Base-by-base conservation (phyloP, 2,888 invertebrate species). In the Caprella mutica region DNA sequence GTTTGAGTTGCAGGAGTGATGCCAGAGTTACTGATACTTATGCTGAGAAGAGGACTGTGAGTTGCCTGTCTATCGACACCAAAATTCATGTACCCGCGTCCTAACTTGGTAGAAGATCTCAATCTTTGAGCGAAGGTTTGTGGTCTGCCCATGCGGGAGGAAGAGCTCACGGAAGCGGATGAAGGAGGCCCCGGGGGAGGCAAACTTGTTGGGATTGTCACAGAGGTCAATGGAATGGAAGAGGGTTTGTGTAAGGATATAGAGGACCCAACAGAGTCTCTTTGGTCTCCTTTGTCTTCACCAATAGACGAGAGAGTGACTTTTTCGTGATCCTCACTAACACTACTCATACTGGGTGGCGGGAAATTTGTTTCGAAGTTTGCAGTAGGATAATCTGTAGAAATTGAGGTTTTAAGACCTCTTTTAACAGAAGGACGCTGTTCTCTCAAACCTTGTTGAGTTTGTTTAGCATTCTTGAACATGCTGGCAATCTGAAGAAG, bases 381-480 rank as follows among this genome's bases (percentile, higher is more conserved):
- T 17, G 29, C 48, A 9, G 48, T 21, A 14, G 29, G 48, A 17
- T 48, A 48, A 17, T 48, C 29, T 30, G 48, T 27, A 17, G 30
- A n/a, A 27, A 48, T 48, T 14, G 48, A 48, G 1, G 48, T 30
- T 27, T 48, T 48, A 8, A 48, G 27, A 21, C 48, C 48, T 6
- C 21, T 27, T n/a, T 30, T 12, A 17, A 19, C 48, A 17, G 69
- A 66, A 60, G 74, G 74, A 2, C 72, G 69, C 66, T 86, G 84
- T 67, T 85, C 85, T 66, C 86, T 83, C 59, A 94, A 77, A 69
- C 93, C 93, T 67, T 84, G 83, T 71, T 91, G 89, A 0, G 93
- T 93, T 71, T 93, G 91, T 71, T 91, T 89, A 1, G 94, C 91
- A 72, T 93, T 94, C 74, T 92, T 91, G 74, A 93, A 92, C 92